These are phyloP conservation scores for Sarcophaga caerulescens DNA, from an alignment of 2,888 invertebrate species.

Conservation along the genomic window DNA sequence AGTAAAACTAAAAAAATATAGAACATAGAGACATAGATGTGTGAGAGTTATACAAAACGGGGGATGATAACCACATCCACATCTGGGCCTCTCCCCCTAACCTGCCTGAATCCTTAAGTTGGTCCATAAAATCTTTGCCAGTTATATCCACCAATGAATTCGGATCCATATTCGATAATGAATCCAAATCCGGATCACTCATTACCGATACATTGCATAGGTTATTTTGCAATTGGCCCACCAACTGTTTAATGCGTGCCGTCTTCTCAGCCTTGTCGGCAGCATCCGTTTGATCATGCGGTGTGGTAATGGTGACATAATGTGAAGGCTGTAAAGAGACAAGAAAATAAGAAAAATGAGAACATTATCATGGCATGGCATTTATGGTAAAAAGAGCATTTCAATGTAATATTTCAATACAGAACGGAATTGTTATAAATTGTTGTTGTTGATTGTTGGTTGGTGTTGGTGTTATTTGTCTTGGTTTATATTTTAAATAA, in stretches of 20 bases:
- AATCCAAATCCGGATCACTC: conserved; percentile 91
- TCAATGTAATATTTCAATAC: conserved; percentile 8
- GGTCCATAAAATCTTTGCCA: conserved; percentile 86
- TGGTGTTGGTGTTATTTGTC: background rate
- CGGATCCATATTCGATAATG: conserved; percentile 94
- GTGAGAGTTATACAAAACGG: conserved; percentile 68
- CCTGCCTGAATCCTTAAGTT: conserved; percentile 89
- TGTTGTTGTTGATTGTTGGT: background rate
- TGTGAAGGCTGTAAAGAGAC: conserved; percentile 79
- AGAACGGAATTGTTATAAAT: too few species aligned
- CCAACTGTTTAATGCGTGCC: conserved; percentile 86
- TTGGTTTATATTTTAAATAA: too few species aligned
- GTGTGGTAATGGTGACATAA: conserved; percentile 81
- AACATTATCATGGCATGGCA: background rate
- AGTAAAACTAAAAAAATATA: conserved; percentile 50
- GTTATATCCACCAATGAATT: conserved; percentile 92
- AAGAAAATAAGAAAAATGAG: conserved; percentile 37
- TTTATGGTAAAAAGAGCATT: conserved; percentile 12
- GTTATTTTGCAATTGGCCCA: conserved; percentile 90
- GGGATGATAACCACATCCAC: conserved; percentile 70
- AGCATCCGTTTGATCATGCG: conserved; percentile 82
- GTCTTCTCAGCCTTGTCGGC: conserved; percentile 79
- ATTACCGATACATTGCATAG: conserved; percentile 92
- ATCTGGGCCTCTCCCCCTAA: conserved; percentile 78
- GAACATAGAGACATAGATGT: conserved; percentile 75